These are phyloP conservation scores for Scatophagus argus DNA, from an alignment of 2,113 vertebrate species.

Conservation along the genomic window DNA sequence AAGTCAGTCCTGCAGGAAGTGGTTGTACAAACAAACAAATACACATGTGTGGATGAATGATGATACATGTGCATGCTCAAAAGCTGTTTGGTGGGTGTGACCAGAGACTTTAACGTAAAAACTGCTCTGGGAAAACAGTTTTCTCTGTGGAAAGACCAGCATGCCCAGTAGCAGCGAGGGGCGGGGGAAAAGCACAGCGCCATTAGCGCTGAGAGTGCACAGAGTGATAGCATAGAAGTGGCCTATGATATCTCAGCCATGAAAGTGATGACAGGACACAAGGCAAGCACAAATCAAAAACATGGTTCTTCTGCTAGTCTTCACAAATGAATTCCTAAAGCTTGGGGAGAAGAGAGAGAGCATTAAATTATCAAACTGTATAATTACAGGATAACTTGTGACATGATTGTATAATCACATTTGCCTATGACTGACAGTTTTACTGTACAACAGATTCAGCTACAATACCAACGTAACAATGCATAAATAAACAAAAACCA, in stretches of 20 bases:
- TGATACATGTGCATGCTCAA: background rate
- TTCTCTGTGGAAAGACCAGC: background rate
- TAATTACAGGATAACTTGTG: background rate
- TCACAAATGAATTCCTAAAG: slow-evolving; percentile 8
- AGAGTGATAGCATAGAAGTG: background rate
- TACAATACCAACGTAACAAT: background rate
- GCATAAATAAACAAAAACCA: background rate
- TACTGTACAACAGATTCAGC: background rate
- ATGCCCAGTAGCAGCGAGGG: background rate
- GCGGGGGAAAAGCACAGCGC: background rate
- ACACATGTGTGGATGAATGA: background rate
- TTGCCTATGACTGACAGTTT: background rate
- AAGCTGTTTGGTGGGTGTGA: background rate
- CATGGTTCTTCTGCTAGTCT: background rate
- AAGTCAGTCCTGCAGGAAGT: slow-evolving; percentile 25
- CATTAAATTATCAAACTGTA: background rate
- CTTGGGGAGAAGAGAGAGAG: background rate
- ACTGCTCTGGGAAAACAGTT: background rate
- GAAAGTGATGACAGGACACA: slow-evolving; percentile 11
- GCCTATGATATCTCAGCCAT: background rate
- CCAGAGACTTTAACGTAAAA: slow-evolving; percentile 35
- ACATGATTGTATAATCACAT: background rate
- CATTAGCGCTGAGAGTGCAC: background rate
- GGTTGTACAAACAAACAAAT: slow-evolving; percentile 17
- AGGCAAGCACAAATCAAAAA: slow-evolving; percentile 29